A percentile compares a stretch with the other conserved stretches of the same genome.
Evolutionary conservation across 1,140 invertebrate species (phyloP).

Genomic region (Hypsibius dujardini): DNA sequence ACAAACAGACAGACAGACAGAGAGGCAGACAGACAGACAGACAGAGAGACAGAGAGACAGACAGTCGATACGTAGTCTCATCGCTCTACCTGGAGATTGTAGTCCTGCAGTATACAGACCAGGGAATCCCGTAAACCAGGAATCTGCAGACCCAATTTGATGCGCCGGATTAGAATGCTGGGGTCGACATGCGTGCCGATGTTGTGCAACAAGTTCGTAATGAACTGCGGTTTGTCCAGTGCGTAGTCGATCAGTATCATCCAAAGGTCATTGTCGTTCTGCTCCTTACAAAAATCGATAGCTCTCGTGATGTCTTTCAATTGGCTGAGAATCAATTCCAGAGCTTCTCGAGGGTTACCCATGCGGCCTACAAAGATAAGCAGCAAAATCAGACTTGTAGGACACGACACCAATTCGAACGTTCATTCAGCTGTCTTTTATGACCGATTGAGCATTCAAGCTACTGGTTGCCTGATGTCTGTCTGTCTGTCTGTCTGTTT

Average conservation of each 20-base stretch:
- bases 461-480: too few relatives aligned
- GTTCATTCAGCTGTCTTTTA: too few relatives aligned
- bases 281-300: constrained; percentile 88
- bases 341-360: constrained; percentile 73
- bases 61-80: too few relatives aligned
- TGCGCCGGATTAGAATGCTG: constrained; percentile 56
- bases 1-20: too few relatives aligned
- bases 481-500: too few relatives aligned
- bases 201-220: constrained; percentile 53
- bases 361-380: constrained; percentile 47
- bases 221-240: constrained; percentile 62
- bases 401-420: too few relatives aligned
- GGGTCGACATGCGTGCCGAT: constrained; percentile 4
- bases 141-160: constrained; percentile 61
- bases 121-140: constrained; percentile 71
- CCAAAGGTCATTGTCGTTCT: constrained; percentile 85
- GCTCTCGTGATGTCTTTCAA: constrained; percentile 75
- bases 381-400: constrained; percentile 16
- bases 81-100: constrained; percentile 69
- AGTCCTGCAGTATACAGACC: constrained; percentile 85
- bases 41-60: too few relatives aligned
- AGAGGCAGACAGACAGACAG: too few relatives aligned
- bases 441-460: too few relatives aligned
- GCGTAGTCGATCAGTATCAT: constrained; percentile 75
- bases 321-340: constrained; percentile 69